A percentile compares a stretch with the other conserved stretches of the same genome.
phyloP scores from a whole-genome alignment of 2,797 vertebrate genomes.

The Sebastes steindachneri region DNA sequence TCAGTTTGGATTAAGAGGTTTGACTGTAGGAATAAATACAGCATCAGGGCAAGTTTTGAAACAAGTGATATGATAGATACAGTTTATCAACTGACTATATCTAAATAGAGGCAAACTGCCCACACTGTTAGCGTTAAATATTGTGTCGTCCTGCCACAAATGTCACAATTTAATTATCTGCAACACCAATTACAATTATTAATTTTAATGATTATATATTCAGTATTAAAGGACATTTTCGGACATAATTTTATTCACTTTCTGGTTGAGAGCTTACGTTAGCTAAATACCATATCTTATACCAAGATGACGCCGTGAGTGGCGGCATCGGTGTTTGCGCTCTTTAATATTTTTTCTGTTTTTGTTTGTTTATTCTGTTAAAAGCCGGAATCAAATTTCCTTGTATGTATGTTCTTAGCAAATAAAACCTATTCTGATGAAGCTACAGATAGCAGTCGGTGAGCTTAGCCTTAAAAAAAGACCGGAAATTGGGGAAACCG shows the following conservation, averaged over 20 bases:
- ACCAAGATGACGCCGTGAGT: rapidly evolving
- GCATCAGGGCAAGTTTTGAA: constrained; percentile 20
- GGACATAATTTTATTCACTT: background rate
- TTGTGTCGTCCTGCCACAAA: constrained; percentile 19
- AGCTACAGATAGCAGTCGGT: background rate
- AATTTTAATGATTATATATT: constrained; percentile 35
- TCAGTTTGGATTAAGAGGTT: constrained; percentile 39
- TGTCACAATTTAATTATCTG: constrained; percentile 28
- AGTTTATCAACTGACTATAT: constrained; percentile 13
- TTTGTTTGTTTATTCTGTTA: no score
- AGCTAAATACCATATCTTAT: no score
- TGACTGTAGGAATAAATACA: constrained; percentile 45
- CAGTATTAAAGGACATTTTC: constrained; percentile 4
- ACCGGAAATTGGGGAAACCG: background rate
- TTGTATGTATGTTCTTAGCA: no score
- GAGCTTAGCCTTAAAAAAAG: background rate
- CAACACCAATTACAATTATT: constrained; percentile 39
- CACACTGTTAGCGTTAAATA: constrained; percentile 24
- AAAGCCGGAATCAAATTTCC: no score
- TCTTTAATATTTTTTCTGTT: rapidly evolving
- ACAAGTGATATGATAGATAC: constrained; percentile 24
- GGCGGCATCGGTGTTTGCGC: no score
- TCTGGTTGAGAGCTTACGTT: background rate
- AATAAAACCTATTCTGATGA: background rate
- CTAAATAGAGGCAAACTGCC: constrained; percentile 2